phyloP scores from a whole-genome alignment of 2,113 vertebrate species.

The Charadrius vociferus region DNA sequence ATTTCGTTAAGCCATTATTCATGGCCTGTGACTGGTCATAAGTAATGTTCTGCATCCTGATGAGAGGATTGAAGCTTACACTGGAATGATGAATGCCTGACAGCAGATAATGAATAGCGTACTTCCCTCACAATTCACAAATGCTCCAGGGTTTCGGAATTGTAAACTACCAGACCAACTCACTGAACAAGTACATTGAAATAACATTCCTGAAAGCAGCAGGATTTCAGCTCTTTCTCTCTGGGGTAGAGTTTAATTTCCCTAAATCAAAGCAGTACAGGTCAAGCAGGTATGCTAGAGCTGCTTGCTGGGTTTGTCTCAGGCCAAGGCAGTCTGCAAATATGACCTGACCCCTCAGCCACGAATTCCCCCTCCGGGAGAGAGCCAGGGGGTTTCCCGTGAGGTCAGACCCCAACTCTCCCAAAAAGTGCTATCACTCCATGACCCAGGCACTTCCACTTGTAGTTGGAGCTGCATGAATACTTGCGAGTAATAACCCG shows the following conservation, averaged over 20 bases:
- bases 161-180: slow-evolving; percentile 52
- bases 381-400: not conserved
- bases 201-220: slow-evolving; percentile 52
- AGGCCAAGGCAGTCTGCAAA: not conserved
- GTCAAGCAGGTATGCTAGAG: slow-evolving; percentile 50
- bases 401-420: not conserved
- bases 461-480: not conserved
- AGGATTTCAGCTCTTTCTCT: slow-evolving; percentile 48
- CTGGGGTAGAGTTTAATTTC: slow-evolving; percentile 20
- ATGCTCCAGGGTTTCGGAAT: slow-evolving; percentile 44
- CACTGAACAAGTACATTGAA: slow-evolving; percentile 22
- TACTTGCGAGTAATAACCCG: not conserved
- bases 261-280: slow-evolving; percentile 26
- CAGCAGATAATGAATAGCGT: slow-evolving; percentile 66
- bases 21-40: slow-evolving; percentile 59
- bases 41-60: slow-evolving; percentile 66
- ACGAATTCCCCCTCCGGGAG: not conserved
- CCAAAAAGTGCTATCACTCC: not conserved
- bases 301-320: not conserved
- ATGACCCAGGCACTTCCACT: not conserved
- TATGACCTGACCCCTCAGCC: not conserved
- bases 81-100: slow-evolving; percentile 64
- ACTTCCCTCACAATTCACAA: slow-evolving; percentile 59
- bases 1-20: slow-evolving; percentile 66
- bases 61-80: slow-evolving; percentile 57